Conservation (phyloP, 2,888 invertebrate species). For the Argyra leucocephala region DNA sequence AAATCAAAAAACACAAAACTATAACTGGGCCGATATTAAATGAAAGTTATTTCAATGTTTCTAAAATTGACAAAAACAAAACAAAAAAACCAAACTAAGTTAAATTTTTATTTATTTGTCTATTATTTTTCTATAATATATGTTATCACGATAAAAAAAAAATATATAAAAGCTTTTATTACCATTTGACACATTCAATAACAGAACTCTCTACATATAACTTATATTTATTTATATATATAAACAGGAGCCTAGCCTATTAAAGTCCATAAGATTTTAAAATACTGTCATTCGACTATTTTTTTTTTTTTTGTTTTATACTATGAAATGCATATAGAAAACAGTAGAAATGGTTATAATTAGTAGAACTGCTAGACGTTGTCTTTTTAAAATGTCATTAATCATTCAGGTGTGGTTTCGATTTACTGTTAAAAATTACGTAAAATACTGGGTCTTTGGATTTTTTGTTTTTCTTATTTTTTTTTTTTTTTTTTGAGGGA, state of each 20-base stretch:
- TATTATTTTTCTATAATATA: neutral
- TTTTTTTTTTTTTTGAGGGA: too few species aligned
- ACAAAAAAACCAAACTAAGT: neutral
- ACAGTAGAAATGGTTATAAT: neutral
- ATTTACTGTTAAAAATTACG: neutral
- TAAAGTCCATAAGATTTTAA: too few species aligned
- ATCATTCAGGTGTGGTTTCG: constrained; percentile 1
- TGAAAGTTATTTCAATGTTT: neutral
- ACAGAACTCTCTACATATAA: neutral
- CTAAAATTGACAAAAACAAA: neutral
- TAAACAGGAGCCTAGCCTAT: too few species aligned
- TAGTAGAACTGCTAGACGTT: neutral
- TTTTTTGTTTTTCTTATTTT: too few species aligned
- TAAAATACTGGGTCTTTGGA: neutral
- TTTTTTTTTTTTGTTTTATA: too few species aligned
- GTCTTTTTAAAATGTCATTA: neutral
- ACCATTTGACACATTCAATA: neutral
- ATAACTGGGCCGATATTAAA: neutral
- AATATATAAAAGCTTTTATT: too few species aligned
- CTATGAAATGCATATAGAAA: too few species aligned
- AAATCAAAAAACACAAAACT: neutral
- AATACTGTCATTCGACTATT: too few species aligned
- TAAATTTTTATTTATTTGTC: neutral
- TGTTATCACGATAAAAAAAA: neutral
- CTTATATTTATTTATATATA: too few species aligned